Conservation (phyloP, 2,113 vertebrate species). For the Varanus komodoensis region DNA sequence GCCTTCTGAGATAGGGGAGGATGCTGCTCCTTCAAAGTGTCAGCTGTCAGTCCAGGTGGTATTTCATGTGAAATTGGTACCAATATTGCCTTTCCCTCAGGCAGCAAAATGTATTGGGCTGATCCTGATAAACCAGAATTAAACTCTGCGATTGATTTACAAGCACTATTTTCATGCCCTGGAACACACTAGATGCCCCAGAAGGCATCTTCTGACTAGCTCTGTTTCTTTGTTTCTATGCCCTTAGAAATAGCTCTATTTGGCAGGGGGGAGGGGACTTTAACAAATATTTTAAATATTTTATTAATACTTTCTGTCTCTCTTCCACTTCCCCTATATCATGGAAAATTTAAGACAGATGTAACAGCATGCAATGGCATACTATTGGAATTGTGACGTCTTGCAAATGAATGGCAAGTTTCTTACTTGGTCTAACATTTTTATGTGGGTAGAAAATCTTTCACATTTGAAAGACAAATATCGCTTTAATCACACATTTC, state of each 20-base stretch:
- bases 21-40: too few species aligned
- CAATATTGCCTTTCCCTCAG: too few species aligned
- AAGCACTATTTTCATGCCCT: not conserved
- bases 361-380: not conserved
- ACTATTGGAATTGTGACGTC: constrained; percentile 42
- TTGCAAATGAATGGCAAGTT: constrained; percentile 5
- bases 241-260: too few species aligned
- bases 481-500: constrained; percentile 62
- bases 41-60: too few species aligned
- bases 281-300: constrained; percentile 1
- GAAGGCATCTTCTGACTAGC: too few species aligned
- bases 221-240: too few species aligned
- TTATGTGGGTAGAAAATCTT: constrained; percentile 57
- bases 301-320: not conserved
- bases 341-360: not conserved
- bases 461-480: constrained; percentile 64
- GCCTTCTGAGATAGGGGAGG: too few species aligned
- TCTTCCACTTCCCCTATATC: not conserved
- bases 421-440: constrained; percentile 43
- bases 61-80: too few species aligned
- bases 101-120: too few species aligned
- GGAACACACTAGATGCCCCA: too few species aligned
- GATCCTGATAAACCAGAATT: not conserved
- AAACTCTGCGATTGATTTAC: not conserved
- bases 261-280: not conserved